Conservation (phyloP, 2,113 vertebrate genomes). For the Syngnathus typhle region DNA sequence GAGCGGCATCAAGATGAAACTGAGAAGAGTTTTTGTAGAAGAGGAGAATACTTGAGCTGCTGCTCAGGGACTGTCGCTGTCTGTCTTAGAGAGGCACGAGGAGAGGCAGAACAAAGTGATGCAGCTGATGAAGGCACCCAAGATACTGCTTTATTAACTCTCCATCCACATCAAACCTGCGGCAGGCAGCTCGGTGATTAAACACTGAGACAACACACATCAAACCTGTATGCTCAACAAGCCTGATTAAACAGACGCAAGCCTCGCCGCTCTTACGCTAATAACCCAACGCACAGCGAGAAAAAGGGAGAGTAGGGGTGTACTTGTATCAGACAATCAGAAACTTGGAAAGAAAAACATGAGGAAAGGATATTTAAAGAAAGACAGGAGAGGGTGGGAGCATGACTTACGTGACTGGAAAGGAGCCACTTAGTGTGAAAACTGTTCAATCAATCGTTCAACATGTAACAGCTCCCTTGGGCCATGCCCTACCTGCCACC, state of each 20-base stretch:
- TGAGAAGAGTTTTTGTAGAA: constrained; percentile 4
- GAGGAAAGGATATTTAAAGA: constrained; percentile 53
- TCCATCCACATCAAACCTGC: constrained; percentile 74
- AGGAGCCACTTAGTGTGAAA: constrained; percentile 58
- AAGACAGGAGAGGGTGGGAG: constrained; percentile 31
- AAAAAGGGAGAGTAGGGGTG: constrained; percentile 18
- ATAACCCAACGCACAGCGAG: constrained; percentile 49
- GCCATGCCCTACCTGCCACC: neutral
- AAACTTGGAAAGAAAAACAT: constrained; percentile 48
- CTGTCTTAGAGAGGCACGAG: constrained; percentile 36
- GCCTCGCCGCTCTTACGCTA: constrained; percentile 56
- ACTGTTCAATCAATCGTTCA: constrained; percentile 46
- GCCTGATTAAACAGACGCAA: constrained; percentile 67
- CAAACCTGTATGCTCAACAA: constrained; percentile 67
- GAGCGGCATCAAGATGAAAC: constrained; percentile 6
- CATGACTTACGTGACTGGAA: constrained; percentile 52
- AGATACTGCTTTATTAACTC: constrained; percentile 75
- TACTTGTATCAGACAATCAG: constrained; percentile 54
- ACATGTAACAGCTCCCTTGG: constrained; percentile 1
- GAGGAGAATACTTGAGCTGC: constrained; percentile 17
- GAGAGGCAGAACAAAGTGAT: constrained; percentile 61
- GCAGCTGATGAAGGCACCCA: constrained; percentile 64
- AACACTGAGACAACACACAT: constrained; percentile 74
- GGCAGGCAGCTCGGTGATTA: constrained; percentile 65
- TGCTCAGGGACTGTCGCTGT: constrained; percentile 27